Evolutionary conservation across 2,888 invertebrate genomes (phyloP).

Genomic region (Parnassius smintheus): DNA sequence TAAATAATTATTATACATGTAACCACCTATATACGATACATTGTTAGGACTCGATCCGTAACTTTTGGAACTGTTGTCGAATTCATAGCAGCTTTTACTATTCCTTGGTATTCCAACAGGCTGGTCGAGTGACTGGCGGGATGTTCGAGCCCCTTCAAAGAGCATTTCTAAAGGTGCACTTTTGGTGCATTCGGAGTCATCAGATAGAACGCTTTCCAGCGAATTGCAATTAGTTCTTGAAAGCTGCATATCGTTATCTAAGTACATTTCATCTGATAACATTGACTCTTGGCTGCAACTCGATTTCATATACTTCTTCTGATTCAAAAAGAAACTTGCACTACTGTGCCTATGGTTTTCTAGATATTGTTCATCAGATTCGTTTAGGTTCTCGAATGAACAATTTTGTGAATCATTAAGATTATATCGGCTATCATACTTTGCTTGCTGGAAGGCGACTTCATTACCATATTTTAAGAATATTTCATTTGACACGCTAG

Average conservation of each 20-base stretch:
- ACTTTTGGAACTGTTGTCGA: slow-evolving; percentile 81
- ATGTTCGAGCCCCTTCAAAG: slow-evolving; percentile 80
- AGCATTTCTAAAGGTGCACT: slow-evolving; percentile 89
- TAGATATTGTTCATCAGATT: slow-evolving; percentile 62
- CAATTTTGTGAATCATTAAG: slow-evolving; percentile 72
- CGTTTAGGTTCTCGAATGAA: slow-evolving; percentile 70
- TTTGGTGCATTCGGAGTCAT: slow-evolving; percentile 89
- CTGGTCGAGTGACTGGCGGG: slow-evolving; percentile 51
- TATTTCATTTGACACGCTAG: slow-evolving; percentile 77
- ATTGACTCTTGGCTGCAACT: slow-evolving; percentile 89
- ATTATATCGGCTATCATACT: slow-evolving; percentile 71
- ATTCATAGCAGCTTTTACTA: slow-evolving; percentile 76
- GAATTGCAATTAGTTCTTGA: slow-evolving; percentile 87
- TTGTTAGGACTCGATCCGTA: slow-evolving; percentile 84
- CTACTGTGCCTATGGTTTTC: slow-evolving; percentile 85
- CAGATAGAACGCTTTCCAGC: slow-evolving; percentile 89
- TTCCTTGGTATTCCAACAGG: slow-evolving; percentile 54
- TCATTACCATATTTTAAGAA: slow-evolving; percentile 76
- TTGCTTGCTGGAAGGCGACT: slow-evolving; percentile 74
- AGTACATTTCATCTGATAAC: slow-evolving; percentile 85
- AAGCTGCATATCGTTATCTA: slow-evolving; percentile 81
- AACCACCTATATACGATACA: slow-evolving; percentile 74
- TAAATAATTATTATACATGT: slow-evolving; percentile 77
- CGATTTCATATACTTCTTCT: slow-evolving; percentile 81
- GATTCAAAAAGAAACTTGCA: slow-evolving; percentile 90